Evolutionary conservation across 1,140 invertebrate genomes (phyloP).

Genomic region (Aphelenchoides besseyi): DNA sequence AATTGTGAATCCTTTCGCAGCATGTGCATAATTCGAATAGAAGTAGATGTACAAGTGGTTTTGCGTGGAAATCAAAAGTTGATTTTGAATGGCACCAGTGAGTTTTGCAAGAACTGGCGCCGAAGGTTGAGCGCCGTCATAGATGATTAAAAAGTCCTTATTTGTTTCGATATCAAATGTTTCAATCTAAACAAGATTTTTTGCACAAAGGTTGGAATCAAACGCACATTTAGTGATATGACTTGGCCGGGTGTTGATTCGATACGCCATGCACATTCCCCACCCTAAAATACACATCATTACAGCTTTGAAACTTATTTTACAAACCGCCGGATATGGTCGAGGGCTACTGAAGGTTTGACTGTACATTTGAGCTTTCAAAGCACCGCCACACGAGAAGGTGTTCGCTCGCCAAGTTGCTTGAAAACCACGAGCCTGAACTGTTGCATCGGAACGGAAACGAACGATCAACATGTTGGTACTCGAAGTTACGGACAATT

Average conservation of each 20-base stretch:
- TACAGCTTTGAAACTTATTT: no score
- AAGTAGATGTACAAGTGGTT: slow-evolving; percentile 85
- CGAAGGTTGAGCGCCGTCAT: slow-evolving; percentile 82
- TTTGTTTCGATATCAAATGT: slow-evolving; percentile 81
- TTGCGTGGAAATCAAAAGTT: slow-evolving; percentile 82
- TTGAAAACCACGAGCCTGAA: slow-evolving; percentile 84
- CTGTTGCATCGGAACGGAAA: slow-evolving; percentile 86
- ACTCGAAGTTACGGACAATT: slow-evolving; percentile 81
- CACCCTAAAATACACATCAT: no score
- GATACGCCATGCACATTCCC: slow-evolving; percentile 87
- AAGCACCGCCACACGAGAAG: slow-evolving; percentile 43
- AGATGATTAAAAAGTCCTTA: slow-evolving; percentile 80
- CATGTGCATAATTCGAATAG: slow-evolving; percentile 81
- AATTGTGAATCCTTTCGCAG: slow-evolving; percentile 82
- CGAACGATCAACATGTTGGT: slow-evolving; percentile 97
- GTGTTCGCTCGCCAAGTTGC: slow-evolving; percentile 67
- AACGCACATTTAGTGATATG: slow-evolving; percentile 50
- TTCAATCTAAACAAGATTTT: slow-evolving; percentile 69
- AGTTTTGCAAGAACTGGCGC: slow-evolving; percentile 77
- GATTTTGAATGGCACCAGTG: slow-evolving; percentile 70
- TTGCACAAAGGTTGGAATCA: background rate
- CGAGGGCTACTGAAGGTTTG: slow-evolving; percentile 68
- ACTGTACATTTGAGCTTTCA: slow-evolving; percentile 37
- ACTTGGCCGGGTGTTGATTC: slow-evolving; percentile 71
- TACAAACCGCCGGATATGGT: slow-evolving; percentile 83